Base-by-base conservation (phyloP, 2,888 invertebrate genomes). In the Spialia ferax region DNA sequence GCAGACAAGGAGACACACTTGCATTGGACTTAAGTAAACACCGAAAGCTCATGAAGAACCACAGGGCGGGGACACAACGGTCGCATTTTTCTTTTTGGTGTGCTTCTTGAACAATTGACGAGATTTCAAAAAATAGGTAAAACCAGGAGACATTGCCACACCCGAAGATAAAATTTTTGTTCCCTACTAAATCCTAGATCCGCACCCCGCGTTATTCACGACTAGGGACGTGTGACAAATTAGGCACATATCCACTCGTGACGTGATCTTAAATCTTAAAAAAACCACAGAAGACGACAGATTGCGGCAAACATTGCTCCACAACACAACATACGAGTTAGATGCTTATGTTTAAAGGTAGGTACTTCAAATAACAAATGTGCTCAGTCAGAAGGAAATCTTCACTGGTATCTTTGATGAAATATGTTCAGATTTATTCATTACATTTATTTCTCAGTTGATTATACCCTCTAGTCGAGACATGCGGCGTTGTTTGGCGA, bases 401-500 rank as follows among this genome's bases (percentile, higher is more conserved):
- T 50, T 50, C 7, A n/a, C 2, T 52, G 26, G 11, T 52, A 52
- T n/a, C n/a, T 57, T 50, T 35, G 35, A 54, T 38, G 23, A 23
- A 26, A 48, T 23, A 15, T 57, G 22, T 20, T 32, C n/a, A 13
- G 26, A 59, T 60, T 59, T 59, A 38, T 65, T 52, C 10, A 29
- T 59, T 35, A 60, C 42, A 29, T 65, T 65, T n/a, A n/a, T n/a
- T 52, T 65, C 26, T 59, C 13, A 23, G n/a, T 59, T 26, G 48
- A 57, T 64, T 35, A 64, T 23, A 57, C 45, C 26, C 57, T 35
- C 64, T 48, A 29, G n/a, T 23, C 48, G 35, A 38, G 52, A 59
- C 52, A 52, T 38, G 22, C 26, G 4, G 64, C 57, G 60, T 66
- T 66, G 66, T 66, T 66, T 66, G 60, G 52, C n/a, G 60, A 66